Percentiles rank a stretch among this genome's conserved stretches.
These are phyloP conservation scores for Athalia cordata DNA, from an alignment of 2,888 invertebrate genomes.

Conservation along the genomic window DNA sequence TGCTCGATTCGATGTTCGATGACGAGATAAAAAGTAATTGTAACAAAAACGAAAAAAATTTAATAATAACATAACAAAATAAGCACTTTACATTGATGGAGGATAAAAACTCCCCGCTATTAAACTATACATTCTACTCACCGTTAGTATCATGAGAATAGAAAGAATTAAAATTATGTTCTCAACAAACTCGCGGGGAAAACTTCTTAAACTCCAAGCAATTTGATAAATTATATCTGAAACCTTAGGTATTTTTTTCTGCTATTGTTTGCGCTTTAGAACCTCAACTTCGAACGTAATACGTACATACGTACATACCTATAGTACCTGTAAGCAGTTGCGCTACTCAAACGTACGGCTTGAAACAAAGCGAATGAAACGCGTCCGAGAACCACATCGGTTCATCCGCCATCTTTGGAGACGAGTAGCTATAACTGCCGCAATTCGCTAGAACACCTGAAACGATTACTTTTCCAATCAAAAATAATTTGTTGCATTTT, in stretches of 20 bases:
- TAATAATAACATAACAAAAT: neutral
- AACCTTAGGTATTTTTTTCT: too few species aligned
- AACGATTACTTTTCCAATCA: constrained; percentile 14
- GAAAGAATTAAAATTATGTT: too few species aligned
- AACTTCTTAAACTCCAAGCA: too few species aligned
- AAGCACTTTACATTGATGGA: neutral
- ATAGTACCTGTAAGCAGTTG: too few species aligned
- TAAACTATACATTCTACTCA: too few species aligned
- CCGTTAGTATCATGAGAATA: too few species aligned
- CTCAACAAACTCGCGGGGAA: too few species aligned
- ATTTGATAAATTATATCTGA: too few species aligned
- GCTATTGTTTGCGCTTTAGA: too few species aligned
- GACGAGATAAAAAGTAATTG: neutral
- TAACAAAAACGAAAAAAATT: neutral
- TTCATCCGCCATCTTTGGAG: neutral
- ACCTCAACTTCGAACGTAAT: neutral
- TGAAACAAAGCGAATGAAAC: constrained; percentile 3
- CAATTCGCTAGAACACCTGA: neutral
- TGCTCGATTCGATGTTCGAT: neutral
- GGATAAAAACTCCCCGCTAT: too few species aligned
- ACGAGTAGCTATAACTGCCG: neutral
- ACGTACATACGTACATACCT: too few species aligned
- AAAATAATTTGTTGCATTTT: neutral
- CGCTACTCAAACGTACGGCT: neutral
- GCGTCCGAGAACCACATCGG: neutral